Evolutionary conservation across 2,888 invertebrate genomes (phyloP).

Genomic region (Aproaerema taeniolella): DNA sequence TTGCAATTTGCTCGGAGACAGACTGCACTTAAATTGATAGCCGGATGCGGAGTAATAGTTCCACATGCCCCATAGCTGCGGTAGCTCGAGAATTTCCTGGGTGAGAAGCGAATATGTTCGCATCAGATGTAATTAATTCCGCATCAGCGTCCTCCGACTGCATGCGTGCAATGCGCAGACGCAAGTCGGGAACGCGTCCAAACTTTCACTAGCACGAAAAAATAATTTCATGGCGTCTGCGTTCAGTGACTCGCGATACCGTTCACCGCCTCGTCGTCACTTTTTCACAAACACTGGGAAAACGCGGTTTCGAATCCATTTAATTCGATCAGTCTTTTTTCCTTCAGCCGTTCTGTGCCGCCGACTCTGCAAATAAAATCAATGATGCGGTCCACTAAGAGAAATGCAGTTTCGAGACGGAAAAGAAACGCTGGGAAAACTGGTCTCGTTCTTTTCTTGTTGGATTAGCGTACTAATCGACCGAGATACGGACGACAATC

Average conservation of each 20-base stretch:
- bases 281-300: constrained; percentile 21
- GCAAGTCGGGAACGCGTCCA: constrained; percentile 26
- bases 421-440: constrained; percentile 4
- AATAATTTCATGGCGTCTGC: constrained; percentile 32
- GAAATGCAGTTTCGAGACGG: neutral
- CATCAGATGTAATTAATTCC: neutral
- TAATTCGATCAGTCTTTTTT: constrained; percentile 22
- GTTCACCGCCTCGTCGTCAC: constrained; percentile 36
- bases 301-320: constrained; percentile 31
- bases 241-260: constrained; percentile 42
- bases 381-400: constrained; percentile 19
- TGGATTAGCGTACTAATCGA: no score
- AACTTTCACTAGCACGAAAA: constrained; percentile 55
- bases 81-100: no score
- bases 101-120: no score
- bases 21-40: no score
- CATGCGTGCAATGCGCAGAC: constrained; percentile 4
- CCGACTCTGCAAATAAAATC: constrained; percentile 21
- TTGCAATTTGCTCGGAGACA: no score
- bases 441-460: neutral
- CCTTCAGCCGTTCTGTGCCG: constrained; percentile 30
- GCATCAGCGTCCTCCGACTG: neutral
- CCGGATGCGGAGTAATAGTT: no score
- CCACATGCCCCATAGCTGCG: no score
- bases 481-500: no score